Evolutionary conservation across 2,113 vertebrate genomes (phyloP).

Genomic region (Thunnus thynnus): DNA sequence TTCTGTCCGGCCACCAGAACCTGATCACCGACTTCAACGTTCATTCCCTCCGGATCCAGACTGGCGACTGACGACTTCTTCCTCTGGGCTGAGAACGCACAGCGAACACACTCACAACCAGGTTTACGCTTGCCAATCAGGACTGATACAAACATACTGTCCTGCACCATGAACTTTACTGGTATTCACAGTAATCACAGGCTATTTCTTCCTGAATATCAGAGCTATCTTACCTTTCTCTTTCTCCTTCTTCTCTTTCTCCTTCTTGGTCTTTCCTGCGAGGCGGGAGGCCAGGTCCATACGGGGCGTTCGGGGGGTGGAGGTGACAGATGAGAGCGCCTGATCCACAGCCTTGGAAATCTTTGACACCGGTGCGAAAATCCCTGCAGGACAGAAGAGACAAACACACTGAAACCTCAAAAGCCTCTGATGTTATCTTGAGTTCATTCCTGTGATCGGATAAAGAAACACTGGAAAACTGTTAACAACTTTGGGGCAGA

Average conservation of each 20-base stretch:
- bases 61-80: constrained; percentile 89
- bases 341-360: constrained; percentile 88
- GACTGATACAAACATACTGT: too few species aligned
- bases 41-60: constrained; percentile 89
- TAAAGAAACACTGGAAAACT: too few species aligned
- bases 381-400: constrained; percentile 78
- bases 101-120: not conserved
- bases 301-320: constrained; percentile 91
- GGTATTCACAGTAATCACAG: too few species aligned
- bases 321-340: constrained; percentile 88
- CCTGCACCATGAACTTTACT: too few species aligned
- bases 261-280: constrained; percentile 89
- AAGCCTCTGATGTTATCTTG: not conserved
- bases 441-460: too few species aligned
- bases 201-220: too few species aligned
- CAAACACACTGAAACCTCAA: not conserved
- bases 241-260: constrained; percentile 89
- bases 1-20: constrained; percentile 94
- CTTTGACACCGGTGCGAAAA: constrained; percentile 93
- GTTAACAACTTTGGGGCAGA: too few species aligned
- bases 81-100: constrained; percentile 76
- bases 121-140: not conserved
- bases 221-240: constrained; percentile 59
- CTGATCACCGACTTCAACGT: constrained; percentile 91
- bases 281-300: constrained; percentile 90